Conservation (phyloP, 2,113 vertebrate genomes). For the Pedionomus torquatus region DNA sequence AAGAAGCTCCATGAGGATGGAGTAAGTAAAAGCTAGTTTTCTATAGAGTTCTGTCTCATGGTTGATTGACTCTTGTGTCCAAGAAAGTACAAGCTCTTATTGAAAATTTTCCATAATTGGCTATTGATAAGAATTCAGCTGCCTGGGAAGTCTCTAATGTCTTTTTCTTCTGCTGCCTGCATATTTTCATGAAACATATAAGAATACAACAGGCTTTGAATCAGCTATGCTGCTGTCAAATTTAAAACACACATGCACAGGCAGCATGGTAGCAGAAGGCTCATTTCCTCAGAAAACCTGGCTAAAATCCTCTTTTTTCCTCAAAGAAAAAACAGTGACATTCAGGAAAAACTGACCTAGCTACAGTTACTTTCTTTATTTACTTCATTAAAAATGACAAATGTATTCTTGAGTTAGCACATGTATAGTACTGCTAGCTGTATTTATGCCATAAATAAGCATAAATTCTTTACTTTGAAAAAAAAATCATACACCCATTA, state of each 20-base stretch:
- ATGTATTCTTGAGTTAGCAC: neutral
- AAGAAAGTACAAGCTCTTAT: neutral
- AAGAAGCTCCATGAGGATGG: neutral
- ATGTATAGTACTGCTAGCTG: neutral
- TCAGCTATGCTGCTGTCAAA: neutral
- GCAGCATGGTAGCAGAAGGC: neutral
- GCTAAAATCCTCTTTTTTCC: neutral
- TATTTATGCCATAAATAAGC: slow-evolving; percentile 31
- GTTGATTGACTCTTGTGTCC: neutral
- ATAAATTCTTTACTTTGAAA: neutral
- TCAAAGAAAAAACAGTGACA: neutral
- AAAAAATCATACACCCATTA: neutral
- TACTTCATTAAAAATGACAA: slow-evolving; percentile 47
- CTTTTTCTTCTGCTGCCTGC: neutral
- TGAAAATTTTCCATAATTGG: neutral
- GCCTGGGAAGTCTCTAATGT: neutral
- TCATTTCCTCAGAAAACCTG: neutral
- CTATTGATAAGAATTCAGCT: slow-evolving; percentile 11
- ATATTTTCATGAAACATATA: neutral
- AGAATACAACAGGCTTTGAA: neutral
- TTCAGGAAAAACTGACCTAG: neutral
- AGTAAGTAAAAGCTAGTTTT: neutral
- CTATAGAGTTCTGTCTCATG: neutral
- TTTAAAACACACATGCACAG: neutral
- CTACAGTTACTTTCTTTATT: neutral